Evolutionary conservation across 2,888 invertebrate genomes (phyloP).

Genomic region (Tribolium freemani): DNA sequence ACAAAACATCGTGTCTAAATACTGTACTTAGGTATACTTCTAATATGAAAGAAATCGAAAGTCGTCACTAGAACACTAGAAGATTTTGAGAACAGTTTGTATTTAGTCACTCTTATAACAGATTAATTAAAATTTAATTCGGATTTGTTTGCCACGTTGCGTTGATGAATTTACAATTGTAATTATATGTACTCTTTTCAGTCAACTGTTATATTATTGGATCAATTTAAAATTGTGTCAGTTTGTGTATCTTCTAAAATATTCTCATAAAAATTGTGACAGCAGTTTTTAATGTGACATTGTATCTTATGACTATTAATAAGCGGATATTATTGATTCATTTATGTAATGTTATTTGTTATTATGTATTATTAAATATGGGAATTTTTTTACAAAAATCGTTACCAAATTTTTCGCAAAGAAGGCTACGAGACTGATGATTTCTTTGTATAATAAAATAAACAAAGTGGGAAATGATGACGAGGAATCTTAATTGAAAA

Average conservation of each 20-base stretch:
- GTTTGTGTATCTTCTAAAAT: not conserved
- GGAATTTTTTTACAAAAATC: not conserved
- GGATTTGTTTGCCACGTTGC: not conserved
- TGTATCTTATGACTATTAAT: not conserved
- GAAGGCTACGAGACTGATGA: not conserved
- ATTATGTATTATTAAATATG: not conserved
- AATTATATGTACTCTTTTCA: not conserved
- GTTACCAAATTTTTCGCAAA: not conserved
- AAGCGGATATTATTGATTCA: not conserved
- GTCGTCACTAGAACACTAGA: no score
- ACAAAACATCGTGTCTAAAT: no score
- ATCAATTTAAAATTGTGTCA: not conserved
- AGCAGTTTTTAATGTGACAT: not conserved
- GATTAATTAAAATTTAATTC: not conserved
- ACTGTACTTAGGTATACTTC: no score
- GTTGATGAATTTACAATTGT: not conserved
- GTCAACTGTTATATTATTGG: not conserved
- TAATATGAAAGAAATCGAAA: no score
- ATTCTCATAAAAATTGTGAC: not conserved
- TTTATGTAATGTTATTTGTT: not conserved
- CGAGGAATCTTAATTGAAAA: no score
- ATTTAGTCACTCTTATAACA: not conserved
- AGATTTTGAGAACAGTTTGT: not conserved
- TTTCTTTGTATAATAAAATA: no score
- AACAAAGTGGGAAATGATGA: no score